phyloP scores from a whole-genome alignment of 1,140 invertebrate species.

The Papilio xuthus region DNA sequence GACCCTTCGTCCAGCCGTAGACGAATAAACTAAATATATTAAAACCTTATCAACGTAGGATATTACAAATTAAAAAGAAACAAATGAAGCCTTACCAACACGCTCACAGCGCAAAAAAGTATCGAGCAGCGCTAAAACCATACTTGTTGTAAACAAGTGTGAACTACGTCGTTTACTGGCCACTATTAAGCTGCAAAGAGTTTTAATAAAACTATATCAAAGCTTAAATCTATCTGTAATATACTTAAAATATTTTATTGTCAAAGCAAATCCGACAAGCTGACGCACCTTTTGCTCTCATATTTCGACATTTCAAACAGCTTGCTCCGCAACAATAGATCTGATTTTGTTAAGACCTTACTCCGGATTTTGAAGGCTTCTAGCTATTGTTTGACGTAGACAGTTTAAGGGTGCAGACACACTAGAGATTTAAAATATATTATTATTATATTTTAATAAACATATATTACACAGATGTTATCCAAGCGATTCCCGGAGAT shows the following conservation, averaged over 20 bases:
- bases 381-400: constrained; percentile 13
- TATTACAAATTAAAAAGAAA: background rate
- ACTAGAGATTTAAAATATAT: constrained; percentile 16
- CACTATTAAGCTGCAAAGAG: background rate
- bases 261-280: constrained; percentile 34
- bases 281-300: constrained; percentile 28
- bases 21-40: background rate
- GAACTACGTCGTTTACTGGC: background rate
- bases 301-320: constrained; percentile 33
- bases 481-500: too few species aligned
- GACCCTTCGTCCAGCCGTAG: too few species aligned
- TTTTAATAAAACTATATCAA: constrained; percentile 3
- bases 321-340: constrained; percentile 27
- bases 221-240: background rate
- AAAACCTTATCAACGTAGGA: background rate
- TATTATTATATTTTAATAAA: background rate
- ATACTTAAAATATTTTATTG: constrained; percentile 22
- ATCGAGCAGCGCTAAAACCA: background rate
- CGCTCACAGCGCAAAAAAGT: background rate
- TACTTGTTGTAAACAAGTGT: background rate
- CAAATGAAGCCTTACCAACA: background rate
- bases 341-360: constrained; percentile 33
- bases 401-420: background rate
- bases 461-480: background rate
- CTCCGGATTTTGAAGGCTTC: constrained; percentile 32